Percentiles rank a stretch among this genome's conserved stretches.
Conservation (phyloP, 2,797 vertebrate species). For the Cuniculus paca region DNA sequence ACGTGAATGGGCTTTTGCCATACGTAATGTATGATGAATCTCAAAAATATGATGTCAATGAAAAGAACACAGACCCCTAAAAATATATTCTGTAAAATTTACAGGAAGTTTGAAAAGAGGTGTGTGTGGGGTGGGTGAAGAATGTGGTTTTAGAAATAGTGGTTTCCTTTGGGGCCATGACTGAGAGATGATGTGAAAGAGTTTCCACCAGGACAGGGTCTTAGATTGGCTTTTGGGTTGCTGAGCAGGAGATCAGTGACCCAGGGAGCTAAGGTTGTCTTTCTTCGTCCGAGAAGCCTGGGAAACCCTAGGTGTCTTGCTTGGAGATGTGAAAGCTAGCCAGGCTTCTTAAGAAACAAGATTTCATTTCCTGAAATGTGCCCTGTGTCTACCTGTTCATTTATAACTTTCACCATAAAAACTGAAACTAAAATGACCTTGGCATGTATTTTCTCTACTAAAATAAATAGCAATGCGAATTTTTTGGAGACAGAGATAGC, state of each 20-base stretch:
- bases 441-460: background rate
- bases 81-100: background rate
- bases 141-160: background rate
- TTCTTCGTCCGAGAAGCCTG: background rate
- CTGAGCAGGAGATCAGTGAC: background rate
- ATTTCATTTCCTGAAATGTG: background rate
- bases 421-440: conserved; percentile 6
- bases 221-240: background rate
- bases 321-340: background rate
- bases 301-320: background rate
- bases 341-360: background rate
- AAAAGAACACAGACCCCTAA: background rate
- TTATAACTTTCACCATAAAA: background rate
- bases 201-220: background rate
- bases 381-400: background rate
- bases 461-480: background rate
- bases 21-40: background rate
- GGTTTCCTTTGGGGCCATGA: background rate
- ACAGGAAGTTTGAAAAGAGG: background rate
- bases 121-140: background rate
- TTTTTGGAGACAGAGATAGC: background rate
- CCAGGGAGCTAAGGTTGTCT: background rate
- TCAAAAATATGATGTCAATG: background rate
- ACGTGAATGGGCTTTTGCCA: background rate
- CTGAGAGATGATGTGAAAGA: background rate